Evolutionary conservation across 2,888 invertebrate species (phyloP).

Genomic region (Gerris lacustris): DNA sequence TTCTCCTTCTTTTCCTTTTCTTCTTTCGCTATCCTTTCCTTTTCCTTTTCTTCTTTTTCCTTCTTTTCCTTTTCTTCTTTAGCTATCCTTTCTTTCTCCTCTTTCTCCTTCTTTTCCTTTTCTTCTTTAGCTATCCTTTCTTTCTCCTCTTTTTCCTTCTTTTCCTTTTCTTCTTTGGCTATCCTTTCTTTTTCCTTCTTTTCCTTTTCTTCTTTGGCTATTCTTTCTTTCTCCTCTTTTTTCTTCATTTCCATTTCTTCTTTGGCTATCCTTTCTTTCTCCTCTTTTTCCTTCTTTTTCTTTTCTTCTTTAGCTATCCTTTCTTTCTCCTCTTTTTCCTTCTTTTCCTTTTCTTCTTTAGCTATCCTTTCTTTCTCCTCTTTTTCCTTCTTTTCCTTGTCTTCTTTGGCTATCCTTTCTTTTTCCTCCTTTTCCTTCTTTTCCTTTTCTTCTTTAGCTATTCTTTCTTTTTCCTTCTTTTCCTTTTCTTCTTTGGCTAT

Average conservation of each 20-base stretch:
- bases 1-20: slow-evolving; percentile 26
- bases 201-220: neutral
- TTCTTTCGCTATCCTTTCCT: slow-evolving; percentile 13
- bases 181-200: slow-evolving; percentile 8
- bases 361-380: slow-evolving; percentile 15
- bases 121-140: slow-evolving; percentile 18
- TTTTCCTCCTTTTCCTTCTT: slow-evolving; percentile 24
- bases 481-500: neutral
- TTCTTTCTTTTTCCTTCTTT: neutral
- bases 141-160: slow-evolving; percentile 18
- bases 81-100: slow-evolving; percentile 19
- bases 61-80: slow-evolving; percentile 23
- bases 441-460: slow-evolving; percentile 4
- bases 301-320: too few species aligned
- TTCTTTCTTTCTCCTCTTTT: neutral
- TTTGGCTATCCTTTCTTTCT: too few species aligned
- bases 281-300: too few species aligned
- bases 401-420: slow-evolving; percentile 17
- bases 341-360: slow-evolving; percentile 6
- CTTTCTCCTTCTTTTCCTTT: slow-evolving; percentile 23
- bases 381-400: slow-evolving; percentile 17
- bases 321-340: too few species aligned
- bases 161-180: slow-evolving; percentile 3
- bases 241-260: slow-evolving; percentile 13
- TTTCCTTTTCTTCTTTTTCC: slow-evolving; percentile 19